Base-by-base conservation (phyloP, 1,140 invertebrate genomes). In the Marisa cornuarietis region DNA sequence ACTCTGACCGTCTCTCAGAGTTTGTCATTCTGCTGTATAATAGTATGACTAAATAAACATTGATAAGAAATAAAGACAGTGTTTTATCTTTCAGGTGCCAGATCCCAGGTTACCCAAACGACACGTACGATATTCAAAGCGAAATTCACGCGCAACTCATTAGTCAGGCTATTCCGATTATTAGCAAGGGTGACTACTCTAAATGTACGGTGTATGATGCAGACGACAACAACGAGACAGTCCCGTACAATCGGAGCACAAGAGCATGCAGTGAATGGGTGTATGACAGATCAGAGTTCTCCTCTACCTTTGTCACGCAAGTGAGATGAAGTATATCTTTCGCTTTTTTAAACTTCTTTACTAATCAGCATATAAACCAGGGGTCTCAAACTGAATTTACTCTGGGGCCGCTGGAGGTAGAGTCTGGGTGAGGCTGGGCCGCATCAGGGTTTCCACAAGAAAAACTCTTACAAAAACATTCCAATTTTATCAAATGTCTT, bases 211-310 rank as follows among this genome's bases (percentile, higher is more conserved):
- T n/a, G n/a, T 58, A 61, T 22, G 58, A 22, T 3, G 73, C 61
- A n/a, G 71, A 22, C n/a, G 49, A 18, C 10, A 76, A 22, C n/a
- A 58, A 18, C 10, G 49, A 76, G 52, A 18, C 42, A n/a, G 76
- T 79, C 61, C 20, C 24, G 10, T 42, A 20, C 18, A 79, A 82
- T 69, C 18, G 31, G n/a, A 71, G 65, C 8, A 42, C 31, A 8
- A 24, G n/a, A 54, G 63, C 63, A 9, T 87, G 86, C 78, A 68
- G 61, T 11, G 79, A 82, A 49, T 87, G 86, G 86, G 86, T 87
- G 11, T 87, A 83, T 61, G 84, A 85, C 26, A 71, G 74, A 10
- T 79, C 81, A 7, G 82, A 82, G 1, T 84, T 84, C 63, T 51
- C 65, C 8, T 31, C 54, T 31, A 83, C 86, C 1, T 79, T 83